Percentiles rank a stretch among this genome's conserved stretches.
These are phyloP conservation scores for Diabrotica balteata DNA, from an alignment of 2,888 invertebrate species.

Conservation along the genomic window DNA sequence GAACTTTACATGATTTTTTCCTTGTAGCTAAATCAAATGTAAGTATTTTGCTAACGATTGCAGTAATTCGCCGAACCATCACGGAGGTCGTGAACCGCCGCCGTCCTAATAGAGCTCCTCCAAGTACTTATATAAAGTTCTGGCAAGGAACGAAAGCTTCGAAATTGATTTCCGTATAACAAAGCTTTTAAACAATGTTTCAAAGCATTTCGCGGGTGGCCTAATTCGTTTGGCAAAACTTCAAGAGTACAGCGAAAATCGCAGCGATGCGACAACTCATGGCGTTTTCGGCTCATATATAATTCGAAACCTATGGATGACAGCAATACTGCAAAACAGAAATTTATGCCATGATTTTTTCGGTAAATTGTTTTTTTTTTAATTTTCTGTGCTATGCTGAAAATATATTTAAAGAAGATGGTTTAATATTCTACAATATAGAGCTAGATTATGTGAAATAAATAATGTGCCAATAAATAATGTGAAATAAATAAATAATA, in stretches of 20 bases:
- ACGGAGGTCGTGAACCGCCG: neutral
- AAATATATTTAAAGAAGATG: too few species aligned
- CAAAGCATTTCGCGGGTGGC: slow-evolving; percentile 14
- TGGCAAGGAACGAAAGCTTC: slow-evolving; percentile 6
- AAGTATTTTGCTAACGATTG: too few species aligned
- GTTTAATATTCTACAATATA: too few species aligned
- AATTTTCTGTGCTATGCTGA: too few species aligned
- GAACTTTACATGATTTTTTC: too few species aligned
- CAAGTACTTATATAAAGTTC: slow-evolving; percentile 10
- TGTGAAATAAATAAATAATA: too few species aligned
- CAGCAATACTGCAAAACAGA: neutral
- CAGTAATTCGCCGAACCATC: slow-evolving; percentile 5
- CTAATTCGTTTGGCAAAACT: slow-evolving; percentile 23
- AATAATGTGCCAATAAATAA: too few species aligned
- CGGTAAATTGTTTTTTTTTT: too few species aligned
- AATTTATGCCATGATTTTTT: neutral
- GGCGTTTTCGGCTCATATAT: slow-evolving; percentile 1
- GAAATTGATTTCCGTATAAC: slow-evolving; percentile 16
- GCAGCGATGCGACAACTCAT: neutral
- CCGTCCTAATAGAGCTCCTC: neutral
- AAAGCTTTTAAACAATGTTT: slow-evolving; percentile 17
- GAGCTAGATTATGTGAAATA: too few species aligned
- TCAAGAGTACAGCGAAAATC: slow-evolving; percentile 14
- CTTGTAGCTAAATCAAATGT: too few species aligned
- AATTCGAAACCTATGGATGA: slow-evolving; percentile 9